Evolutionary conservation across 2,888 invertebrate species (phyloP), one percentile per base, ranked within the genome.

Genomic region (Formica aserva): DNA sequence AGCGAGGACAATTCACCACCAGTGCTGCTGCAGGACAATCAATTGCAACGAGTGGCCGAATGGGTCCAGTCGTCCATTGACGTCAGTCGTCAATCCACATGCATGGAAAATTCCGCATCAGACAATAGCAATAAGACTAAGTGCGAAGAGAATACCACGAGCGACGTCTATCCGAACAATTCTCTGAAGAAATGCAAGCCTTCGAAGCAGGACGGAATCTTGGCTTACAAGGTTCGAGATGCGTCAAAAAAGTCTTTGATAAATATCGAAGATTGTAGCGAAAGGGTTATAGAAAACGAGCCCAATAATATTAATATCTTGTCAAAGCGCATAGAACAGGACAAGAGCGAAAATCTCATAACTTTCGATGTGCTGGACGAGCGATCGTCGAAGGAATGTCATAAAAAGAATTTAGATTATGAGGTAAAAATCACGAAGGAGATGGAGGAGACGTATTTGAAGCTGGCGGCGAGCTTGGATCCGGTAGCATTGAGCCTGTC

Each of bases 21-120:
- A 57, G 77, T 91, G 26, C 74, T 90, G 4, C 87, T 89, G 5
- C 92, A 92, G 67, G 92, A 91, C 74, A 91, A 91, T 9, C 97
- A 97, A 85, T 92, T 97, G 86, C 96, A 96, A 29, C 95, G 97
- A 89, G 97, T 97, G 15, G 97, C 97, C 0, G 97, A 97, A 91
- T 97, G 97, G 97, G 97, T 97, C 29, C 96, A 97, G 93, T 93
- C 93, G 0, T 94, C 93, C 0, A 92, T 91, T 52, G 52, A 52
- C 8, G 52, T 52, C 52, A 52, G 52, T 52, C 52, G 52, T 52
- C 52, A 52, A n/a, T 52, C 52, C 48, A 48, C 48, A 26, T 87
- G 88, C n/a, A 87, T 86, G 45, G 92, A 91, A 2, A 88, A 85
- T 67, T 69, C 86, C 4, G 71, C 66, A 6, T 1, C 77, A 8